Percentiles rank a stretch among this genome's conserved stretches.
phyloP scores from a whole-genome alignment of 1,140 invertebrate genomes.

The Aricia agestis region DNA sequence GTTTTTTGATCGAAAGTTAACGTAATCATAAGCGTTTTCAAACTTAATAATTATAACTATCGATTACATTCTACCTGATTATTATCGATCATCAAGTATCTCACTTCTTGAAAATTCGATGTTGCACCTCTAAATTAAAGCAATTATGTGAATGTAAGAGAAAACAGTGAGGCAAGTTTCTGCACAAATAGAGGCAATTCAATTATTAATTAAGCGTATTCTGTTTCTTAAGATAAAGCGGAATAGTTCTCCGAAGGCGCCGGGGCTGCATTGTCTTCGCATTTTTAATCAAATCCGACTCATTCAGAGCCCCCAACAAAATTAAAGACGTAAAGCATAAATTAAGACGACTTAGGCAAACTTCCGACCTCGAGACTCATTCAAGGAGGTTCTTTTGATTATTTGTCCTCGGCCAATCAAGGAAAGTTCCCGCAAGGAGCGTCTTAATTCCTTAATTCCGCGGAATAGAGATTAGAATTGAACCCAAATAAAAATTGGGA shows the following conservation, averaged over 20 bases:
- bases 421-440: conserved; percentile 28
- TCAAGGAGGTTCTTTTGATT: conserved; percentile 52
- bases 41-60: no score
- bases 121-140: no score
- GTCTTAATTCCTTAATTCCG: conserved; percentile 8
- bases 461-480: conserved; percentile 23
- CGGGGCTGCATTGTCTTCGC: conserved; percentile 43
- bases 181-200: neutral
- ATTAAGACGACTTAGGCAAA: conserved; percentile 59
- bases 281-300: conserved; percentile 56
- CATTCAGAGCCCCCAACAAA: conserved; percentile 43
- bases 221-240: conserved; percentile 34
- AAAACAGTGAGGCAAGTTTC: neutral
- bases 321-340: conserved; percentile 62
- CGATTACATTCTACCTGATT: no score
- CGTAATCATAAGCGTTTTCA: no score
- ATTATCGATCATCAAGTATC: no score
- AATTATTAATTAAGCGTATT: conserved; percentile 27
- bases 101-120: no score
- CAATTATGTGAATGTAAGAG: neutral
- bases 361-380: conserved; percentile 42
- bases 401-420: conserved; percentile 29
- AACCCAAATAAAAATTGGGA: conserved; percentile 23
- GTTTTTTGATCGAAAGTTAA: no score
- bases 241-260: conserved; percentile 21